phyloP scores from a whole-genome alignment of 1,140 invertebrate species.

The Trichonephila clavata region DNA sequence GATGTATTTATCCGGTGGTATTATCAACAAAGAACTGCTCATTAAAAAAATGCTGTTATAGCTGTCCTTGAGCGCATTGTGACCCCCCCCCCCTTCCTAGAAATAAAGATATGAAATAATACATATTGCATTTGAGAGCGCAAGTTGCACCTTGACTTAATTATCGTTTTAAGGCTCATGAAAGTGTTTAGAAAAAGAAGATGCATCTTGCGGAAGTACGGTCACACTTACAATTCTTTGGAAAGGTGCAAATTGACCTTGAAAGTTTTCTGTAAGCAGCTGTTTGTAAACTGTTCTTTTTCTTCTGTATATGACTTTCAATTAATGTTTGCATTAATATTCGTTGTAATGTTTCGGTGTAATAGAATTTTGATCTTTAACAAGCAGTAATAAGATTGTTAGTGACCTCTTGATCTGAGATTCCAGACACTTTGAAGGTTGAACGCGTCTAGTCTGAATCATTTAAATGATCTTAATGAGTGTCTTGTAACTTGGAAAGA shows the following conservation, averaged over 20 bases:
- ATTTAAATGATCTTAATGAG: no score
- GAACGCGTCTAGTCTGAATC: no score
- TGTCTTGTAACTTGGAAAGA: no score
- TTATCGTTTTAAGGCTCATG: neutral
- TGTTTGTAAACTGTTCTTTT: neutral
- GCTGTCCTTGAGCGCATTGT: neutral
- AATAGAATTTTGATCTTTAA: neutral
- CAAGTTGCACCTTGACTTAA: slow-evolving; percentile 26
- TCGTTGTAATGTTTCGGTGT: neutral
- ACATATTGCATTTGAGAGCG: neutral
- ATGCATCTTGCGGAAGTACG: neutral
- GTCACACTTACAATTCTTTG: neutral
- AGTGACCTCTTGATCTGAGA: no score
- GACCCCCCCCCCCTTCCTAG: neutral
- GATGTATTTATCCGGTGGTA: slow-evolving; percentile 16
- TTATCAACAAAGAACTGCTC: slow-evolving; percentile 32
- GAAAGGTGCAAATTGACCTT: slow-evolving; percentile 13
- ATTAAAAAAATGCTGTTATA: slow-evolving; percentile 15
- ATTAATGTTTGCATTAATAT: neutral
- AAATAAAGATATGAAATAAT: neutral
- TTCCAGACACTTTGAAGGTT: no score
- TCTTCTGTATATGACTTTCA: neutral
- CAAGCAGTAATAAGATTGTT: neutral
- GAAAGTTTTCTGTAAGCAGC: neutral
- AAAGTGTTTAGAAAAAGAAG: neutral